These are phyloP conservation scores for Furnarius figulus DNA, from an alignment of 2,113 vertebrate genomes.

Conservation along the genomic window DNA sequence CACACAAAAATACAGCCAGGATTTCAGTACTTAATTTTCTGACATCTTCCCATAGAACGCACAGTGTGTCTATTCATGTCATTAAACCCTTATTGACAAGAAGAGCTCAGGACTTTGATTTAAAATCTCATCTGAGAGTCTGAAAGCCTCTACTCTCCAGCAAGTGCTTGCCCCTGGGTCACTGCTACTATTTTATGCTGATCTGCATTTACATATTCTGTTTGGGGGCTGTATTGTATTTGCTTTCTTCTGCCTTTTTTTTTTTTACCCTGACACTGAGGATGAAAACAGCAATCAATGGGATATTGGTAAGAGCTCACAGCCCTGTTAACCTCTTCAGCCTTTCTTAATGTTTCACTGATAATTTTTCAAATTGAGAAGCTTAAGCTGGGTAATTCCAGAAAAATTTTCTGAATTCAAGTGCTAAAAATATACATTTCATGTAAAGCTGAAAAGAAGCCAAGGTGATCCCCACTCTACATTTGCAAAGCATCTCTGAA, in stretches of 20 bases:
- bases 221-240: neutral
- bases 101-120: neutral
- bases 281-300: neutral
- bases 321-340: neutral
- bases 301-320: neutral
- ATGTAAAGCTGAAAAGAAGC: neutral
- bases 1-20: neutral
- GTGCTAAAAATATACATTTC: neutral
- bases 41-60: neutral
- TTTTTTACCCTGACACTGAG: neutral
- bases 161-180: neutral
- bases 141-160: neutral
- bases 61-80: neutral
- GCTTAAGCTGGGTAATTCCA: slow-evolving; percentile 11
- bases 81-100: neutral
- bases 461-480: neutral
- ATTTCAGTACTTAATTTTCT: neutral
- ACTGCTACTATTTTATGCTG: neutral
- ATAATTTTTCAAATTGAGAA: neutral
- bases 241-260: neutral
- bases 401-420: slow-evolving; percentile 7
- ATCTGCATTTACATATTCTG: neutral
- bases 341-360: neutral
- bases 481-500: neutral
- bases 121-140: neutral